Evolutionary conservation across 2,797 vertebrate genomes (phyloP), one percentile per base, ranked within the genome.

Genomic region (Aeoliscus strigatus): DNA sequence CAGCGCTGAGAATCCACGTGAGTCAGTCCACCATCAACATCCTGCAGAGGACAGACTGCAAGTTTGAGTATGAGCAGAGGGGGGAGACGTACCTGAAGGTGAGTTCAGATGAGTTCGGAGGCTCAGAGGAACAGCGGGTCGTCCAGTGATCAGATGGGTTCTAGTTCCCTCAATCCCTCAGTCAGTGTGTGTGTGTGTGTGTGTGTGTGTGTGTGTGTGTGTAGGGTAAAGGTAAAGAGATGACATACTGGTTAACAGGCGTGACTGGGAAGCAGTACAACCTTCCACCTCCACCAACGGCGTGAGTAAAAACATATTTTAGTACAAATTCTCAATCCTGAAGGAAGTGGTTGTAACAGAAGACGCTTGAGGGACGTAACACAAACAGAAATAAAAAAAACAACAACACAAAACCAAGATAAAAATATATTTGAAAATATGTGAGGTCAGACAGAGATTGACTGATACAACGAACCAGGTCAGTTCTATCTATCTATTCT

Each of bases 41-140:
- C 77, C 81, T 97, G 50, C 90, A 90, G 80, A 93, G 94, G 79
- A 95, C 94, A 0, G 89, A 92, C 54, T 92, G 93, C 58, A 84
- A 73, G 60, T 98, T 97, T 79, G 87, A 92, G 53, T 96, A 89
- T 1, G 90, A 94, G 84, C 65, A 70, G 39, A 85, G 94, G 87
- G 95, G 94, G 66, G 93, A 97, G 78, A 98, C 94, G 0, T 93
- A 89, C 70, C 82, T 98, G 50, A 98, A 97, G 92, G 95, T 98
- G 70, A 81, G 56, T 16, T 15, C 8, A 4, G 10, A 18, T 49
- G 12, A 12, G 2, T 37, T 14, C 21, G 13, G 2, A 4, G 17
- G 14, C 45, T 32, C 12, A 7, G n/a, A n/a, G n/a, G n/a, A n/a
- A n/a, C n/a, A n/a, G n/a, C n/a, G n/a, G n/a, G n/a, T n/a, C n/a